Base-by-base conservation (phyloP, 2,797 vertebrate species). In the Neosalanx taihuensis region DNA sequence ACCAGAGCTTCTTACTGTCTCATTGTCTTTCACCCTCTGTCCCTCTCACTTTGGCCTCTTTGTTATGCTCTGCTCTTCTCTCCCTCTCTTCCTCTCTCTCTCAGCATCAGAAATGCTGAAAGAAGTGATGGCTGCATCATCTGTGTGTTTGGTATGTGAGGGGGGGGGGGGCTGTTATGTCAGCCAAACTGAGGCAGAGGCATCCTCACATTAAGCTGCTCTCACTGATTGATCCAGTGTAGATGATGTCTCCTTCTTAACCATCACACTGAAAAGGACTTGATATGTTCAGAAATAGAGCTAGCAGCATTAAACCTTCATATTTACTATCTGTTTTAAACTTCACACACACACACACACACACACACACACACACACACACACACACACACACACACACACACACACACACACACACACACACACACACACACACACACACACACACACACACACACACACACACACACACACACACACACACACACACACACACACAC, bases 1-100 rank as follows among this genome's bases (percentile, higher is more conserved):
- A 93, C 89, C 85, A 75, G 72, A 68, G 80, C 87, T 89, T 89
- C 91, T 93, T 89, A 92, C 67, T 77, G 57, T 57, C 72, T 78
- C 82, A 80, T 86, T 86, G 83, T 79, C 73, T 71, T 75, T 86
- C 83, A 78, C 82, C 88, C 83, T 69, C 31, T 13, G 5, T 72
- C 76, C 83, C 76, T 79, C 77, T 78, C 82, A 4, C 4, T 26
- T 17, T 59, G 59, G 68, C 41, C 23, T 35, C 35, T 35, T 35
- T 35, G 35, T 35, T 35, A 35, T 35, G 5, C 35, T 35, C 35
- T 26, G 23, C 64, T 80, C 9, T n/a, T 3, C 84, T 83, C 88
- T 91, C 86, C 80, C 81, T 75, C 59, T 41, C 0, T 56, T 12
- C 80, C 74, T 72, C 71, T 81, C 85, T 87, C 77, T 79, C 61